Base-by-base conservation (phyloP, 1,140 invertebrate species). In the Euwallacea similis region DNA sequence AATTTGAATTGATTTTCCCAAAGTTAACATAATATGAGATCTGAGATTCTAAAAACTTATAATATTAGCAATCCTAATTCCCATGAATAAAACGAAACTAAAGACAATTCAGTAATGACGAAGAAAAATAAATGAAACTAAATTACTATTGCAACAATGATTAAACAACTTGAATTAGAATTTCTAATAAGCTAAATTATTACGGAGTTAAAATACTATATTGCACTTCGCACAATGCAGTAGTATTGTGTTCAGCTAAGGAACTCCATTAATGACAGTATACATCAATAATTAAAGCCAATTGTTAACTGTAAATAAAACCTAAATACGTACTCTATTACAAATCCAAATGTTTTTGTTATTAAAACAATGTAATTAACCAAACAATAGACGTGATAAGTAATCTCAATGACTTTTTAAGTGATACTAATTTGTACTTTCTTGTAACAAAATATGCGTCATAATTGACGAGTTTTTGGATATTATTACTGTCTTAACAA, bases 361-460 rank as follows among this genome's bases (percentile, higher is more conserved):
- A 13, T 50, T 33, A 33, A 33, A 50, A 11, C 6, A 50, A 50
- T 50, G 9, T 50, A 10, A 50, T 50, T 11, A 50, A 50, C 9
- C 46, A 50, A 11, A 74, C 74, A 74, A 77, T 50, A 73, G 54
- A 58, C 77, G 72, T 73, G 64, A 15, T n/a, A 56, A 56, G 16
- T 9, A 56, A 56, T 56, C 54, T 15, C 8, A 16, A 66, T 76
- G 62, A 63, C 9, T 68, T 33, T 73, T 73, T 72, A 74, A 73
- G 76, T 78, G 78, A 79, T 79, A 79, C 75, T 79, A 72, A 76
- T 80, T 80, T 80, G 79, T 80, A 80, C 79, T 80, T 74, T 73
- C 70, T 76, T 66, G 78, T 80, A 80, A 79, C 76, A 80, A 80
- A 80, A 80, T 80, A 80, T 75, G 77, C 78, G 77, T 75, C 77